phyloP scores from a whole-genome alignment of 2,888 invertebrate genomes.

The Dolichopus griseipennis region DNA sequence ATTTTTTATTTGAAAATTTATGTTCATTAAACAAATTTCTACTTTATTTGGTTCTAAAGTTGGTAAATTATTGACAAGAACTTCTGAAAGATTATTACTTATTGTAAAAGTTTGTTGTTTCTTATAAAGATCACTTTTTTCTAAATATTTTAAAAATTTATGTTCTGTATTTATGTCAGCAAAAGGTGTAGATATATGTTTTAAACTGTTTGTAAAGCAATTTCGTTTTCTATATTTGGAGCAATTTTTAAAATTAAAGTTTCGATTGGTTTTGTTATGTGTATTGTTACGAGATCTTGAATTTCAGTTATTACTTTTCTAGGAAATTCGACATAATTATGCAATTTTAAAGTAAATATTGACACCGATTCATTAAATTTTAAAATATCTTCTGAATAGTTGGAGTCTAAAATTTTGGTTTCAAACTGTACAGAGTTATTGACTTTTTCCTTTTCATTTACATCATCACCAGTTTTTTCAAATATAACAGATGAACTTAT shows the following conservation, averaged over 20 bases:
- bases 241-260: too few species aligned
- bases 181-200: too few species aligned
- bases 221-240: too few species aligned
- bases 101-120: too few species aligned
- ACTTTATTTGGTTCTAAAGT: neutral
- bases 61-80: too few species aligned
- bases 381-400: neutral
- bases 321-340: neutral
- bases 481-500: neutral
- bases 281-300: neutral
- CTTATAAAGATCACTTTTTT: too few species aligned
- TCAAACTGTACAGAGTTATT: too few species aligned
- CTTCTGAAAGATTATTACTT: too few species aligned
- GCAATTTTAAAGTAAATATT: neutral
- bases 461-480: neutral
- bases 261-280: neutral
- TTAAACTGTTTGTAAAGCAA: too few species aligned
- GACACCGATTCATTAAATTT: neutral
- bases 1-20: constrained; percentile 5
- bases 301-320: neutral
- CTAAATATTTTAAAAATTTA: too few species aligned
- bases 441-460: neutral
- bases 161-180: too few species aligned
- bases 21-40: constrained; percentile 1
- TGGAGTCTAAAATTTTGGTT: neutral